A percentile compares a stretch with the other conserved stretches of the same genome.
Conservation (phyloP, 2,113 vertebrate genomes). For the Takifugu bimaculatus region DNA sequence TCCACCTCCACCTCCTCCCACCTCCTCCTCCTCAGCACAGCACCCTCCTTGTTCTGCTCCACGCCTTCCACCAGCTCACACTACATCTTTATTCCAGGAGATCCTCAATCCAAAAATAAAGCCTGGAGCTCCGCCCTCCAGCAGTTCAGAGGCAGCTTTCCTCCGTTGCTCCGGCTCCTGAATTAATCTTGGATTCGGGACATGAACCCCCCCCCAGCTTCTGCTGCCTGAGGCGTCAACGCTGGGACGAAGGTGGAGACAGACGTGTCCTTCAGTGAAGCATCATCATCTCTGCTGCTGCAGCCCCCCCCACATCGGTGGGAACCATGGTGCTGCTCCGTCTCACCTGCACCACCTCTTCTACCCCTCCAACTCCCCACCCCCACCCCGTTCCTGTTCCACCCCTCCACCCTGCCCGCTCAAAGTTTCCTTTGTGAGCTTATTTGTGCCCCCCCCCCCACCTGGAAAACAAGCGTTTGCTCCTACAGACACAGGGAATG, state of each 20-base stretch:
- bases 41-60: slow-evolving; percentile 73
- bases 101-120: slow-evolving; percentile 74
- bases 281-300: slow-evolving; percentile 1
- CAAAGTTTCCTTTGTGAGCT: slow-evolving; percentile 76
- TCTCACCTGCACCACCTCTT: slow-evolving; percentile 1
- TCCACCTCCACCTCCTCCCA: slow-evolving; percentile 59
- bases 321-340: neutral
- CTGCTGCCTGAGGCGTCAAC: slow-evolving; percentile 21
- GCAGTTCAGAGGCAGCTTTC: slow-evolving; percentile 25
- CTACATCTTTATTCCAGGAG: slow-evolving; percentile 81
- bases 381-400: slow-evolving; percentile 50
- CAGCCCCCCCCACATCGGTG: too few species aligned
- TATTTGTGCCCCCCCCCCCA: slow-evolving; percentile 69
- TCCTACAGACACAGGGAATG: too few species aligned
- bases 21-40: slow-evolving; percentile 68
- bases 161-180: slow-evolving; percentile 27
- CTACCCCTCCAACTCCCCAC: slow-evolving; percentile 22
- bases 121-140: slow-evolving; percentile 41
- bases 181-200: slow-evolving; percentile 33
- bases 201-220: slow-evolving; percentile 9
- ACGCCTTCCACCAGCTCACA: slow-evolving; percentile 70
- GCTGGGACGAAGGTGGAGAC: neutral
- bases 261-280: neutral
- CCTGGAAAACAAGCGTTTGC: neutral
- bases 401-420: slow-evolving; percentile 50